Conservation (phyloP, 2,113 vertebrate species). For the Microtus oregoni region DNA sequence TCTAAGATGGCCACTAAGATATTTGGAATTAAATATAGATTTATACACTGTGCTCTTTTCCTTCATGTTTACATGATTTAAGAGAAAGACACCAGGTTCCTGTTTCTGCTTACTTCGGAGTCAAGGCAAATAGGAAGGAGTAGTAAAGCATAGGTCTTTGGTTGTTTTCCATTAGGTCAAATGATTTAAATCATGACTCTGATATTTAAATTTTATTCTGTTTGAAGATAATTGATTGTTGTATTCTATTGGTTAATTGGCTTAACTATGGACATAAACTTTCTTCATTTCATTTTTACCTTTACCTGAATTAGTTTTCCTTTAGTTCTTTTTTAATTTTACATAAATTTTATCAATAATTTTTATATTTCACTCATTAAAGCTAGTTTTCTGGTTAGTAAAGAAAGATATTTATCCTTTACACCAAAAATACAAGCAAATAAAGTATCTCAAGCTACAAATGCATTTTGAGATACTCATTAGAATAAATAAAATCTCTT, state of each 20-base stretch:
- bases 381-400: neutral
- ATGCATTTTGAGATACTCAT: neutral
- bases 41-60: neutral
- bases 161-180: neutral
- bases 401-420: neutral
- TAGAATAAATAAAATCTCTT: neutral
- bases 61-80: neutral
- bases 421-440: neutral
- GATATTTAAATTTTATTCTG: neutral
- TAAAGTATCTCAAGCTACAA: neutral
- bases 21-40: neutral
- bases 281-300: neutral
- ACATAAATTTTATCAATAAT: neutral
- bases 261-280: neutral
- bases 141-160: neutral
- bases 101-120: neutral
- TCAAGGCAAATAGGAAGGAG: neutral
- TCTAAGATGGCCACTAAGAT: neutral
- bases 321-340: neutral
- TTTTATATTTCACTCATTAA: neutral
- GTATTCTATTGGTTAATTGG: neutral
- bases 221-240: neutral
- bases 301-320: neutral
- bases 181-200: neutral
- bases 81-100: neutral